Percentiles rank a stretch among this genome's conserved stretches.
phyloP scores from a whole-genome alignment of 1,140 invertebrate genomes.

The Pinna nobilis region DNA sequence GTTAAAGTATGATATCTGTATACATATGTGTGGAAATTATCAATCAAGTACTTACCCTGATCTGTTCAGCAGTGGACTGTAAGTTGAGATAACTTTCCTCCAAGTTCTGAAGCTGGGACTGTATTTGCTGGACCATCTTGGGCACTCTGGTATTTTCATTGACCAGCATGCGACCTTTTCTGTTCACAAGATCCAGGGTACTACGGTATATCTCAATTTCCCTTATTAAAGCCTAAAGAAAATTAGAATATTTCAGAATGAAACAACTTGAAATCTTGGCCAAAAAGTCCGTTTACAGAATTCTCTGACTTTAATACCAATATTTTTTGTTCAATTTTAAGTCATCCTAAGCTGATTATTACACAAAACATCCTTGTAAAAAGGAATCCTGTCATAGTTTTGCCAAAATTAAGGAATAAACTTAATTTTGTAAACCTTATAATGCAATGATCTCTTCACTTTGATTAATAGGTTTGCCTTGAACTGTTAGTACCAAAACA shows the following conservation, averaged over 20 bases:
- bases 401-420: too few species aligned
- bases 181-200: conserved; percentile 87
- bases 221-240: conserved; percentile 79
- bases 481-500: too few species aligned
- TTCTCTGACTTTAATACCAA: too few species aligned
- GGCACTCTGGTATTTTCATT: conserved; percentile 78
- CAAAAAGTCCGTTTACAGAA: too few species aligned
- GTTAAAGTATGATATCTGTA: neutral
- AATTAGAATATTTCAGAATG: neutral
- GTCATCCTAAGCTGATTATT: too few species aligned
- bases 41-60: conserved; percentile 79
- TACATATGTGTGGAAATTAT: neutral
- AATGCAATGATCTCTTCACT: too few species aligned
- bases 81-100: conserved; percentile 95
- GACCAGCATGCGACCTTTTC: conserved; percentile 90
- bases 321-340: too few species aligned
- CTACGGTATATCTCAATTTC: conserved; percentile 91
- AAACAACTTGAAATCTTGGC: too few species aligned
- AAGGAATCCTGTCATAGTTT: too few species aligned
- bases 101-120: conserved; percentile 91
- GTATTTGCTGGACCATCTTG: conserved; percentile 79
- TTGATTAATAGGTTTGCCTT: too few species aligned
- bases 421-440: too few species aligned
- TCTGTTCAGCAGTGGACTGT: conserved; percentile 92
- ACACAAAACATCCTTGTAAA: too few species aligned